Conservation (phyloP, 1,140 invertebrate species). For the Procambarus clarkii region DNA sequence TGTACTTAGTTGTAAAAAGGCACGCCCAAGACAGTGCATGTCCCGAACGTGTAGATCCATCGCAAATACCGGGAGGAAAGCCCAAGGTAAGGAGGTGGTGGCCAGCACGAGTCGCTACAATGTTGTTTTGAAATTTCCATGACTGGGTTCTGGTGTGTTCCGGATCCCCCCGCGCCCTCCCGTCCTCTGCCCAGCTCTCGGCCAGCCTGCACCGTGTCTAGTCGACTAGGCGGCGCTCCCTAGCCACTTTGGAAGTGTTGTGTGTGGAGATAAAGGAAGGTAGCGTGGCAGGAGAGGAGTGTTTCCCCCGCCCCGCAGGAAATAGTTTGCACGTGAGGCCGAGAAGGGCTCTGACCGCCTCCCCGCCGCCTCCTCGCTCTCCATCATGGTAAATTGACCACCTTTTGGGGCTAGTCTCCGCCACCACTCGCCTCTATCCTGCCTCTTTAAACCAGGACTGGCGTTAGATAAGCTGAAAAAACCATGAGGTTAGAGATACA, state of each 20-base stretch:
- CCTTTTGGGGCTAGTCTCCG: neutral
- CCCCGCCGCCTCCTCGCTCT: neutral
- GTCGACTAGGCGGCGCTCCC: neutral
- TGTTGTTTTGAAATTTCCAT: slow-evolving; percentile 32
- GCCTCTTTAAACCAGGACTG: too few relatives aligned
- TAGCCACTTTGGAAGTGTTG: too few relatives aligned
- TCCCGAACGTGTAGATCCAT: slow-evolving; percentile 18
- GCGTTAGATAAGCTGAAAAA: too few relatives aligned
- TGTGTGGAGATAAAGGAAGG: neutral
- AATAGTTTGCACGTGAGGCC: slow-evolving; percentile 30
- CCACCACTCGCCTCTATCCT: neutral
- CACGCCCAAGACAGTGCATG: slow-evolving; percentile 20
- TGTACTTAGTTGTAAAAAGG: slow-evolving; percentile 2
- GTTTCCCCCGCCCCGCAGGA: neutral
- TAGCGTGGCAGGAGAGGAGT: neutral
- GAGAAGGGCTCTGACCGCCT: too few relatives aligned
- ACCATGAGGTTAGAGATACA: neutral
- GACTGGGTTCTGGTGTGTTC: neutral
- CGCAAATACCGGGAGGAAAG: neutral
- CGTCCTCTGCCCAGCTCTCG: neutral
- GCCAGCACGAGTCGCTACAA: slow-evolving; percentile 10
- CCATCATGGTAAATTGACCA: neutral
- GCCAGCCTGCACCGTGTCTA: neutral
- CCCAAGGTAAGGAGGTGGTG: slow-evolving; percentile 35
- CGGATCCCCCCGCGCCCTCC: neutral